Base-by-base conservation (phyloP, 2,113 vertebrate species). In the Scalopus aquaticus region DNA sequence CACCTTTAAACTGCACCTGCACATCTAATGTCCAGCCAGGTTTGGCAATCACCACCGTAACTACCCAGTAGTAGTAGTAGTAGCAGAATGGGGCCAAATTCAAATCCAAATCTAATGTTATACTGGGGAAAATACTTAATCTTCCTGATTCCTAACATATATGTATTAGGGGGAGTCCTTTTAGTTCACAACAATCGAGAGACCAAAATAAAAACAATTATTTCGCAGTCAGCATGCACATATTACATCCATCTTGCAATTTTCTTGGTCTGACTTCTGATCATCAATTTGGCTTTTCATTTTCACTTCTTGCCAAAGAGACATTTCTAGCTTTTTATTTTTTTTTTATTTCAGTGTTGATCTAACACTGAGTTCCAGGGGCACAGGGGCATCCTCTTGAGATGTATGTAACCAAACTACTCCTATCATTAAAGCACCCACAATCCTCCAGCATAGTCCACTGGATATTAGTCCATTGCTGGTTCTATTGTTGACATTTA, bases 251-350 rank as follows among this genome's bases (percentile, higher is more conserved):
- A 65, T 80, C 6, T 44, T 37, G 62, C 32, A 88, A 51, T 70
- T 78, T 30, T 89, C 94, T 74, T n/a, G 64, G 46, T 35, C 37
- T 74, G 56, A n/a, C 79, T 82, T 88, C 46, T 28, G 44, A 91
- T 13, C 80, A 32, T 35, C 7, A 74, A 67, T 30, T 19, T 64
- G 32, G 77, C n/a, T 24, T 60, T 77, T 46, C 16, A 30, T 79
- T 94, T 39, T 46, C 37, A 32, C 56, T 60, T 80, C 10, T 84
- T 44, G 62, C 54, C 37, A 86, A 2, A 72, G 22, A 90, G 32
- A 86, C 2, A 56, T 56, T 20, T 22, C 20, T 8, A 56, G 19
- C 5, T 22, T 22, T 56, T 56, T 51, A 3, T 51, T 51, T 51
- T 51, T 51, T 51, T 16, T 51, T 51, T 17, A 17, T 51, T 56